Percentiles rank a stretch among this genome's conserved stretches.
phyloP scores from a whole-genome alignment of 2,888 invertebrate genomes.

The Spodoptera littoralis region DNA sequence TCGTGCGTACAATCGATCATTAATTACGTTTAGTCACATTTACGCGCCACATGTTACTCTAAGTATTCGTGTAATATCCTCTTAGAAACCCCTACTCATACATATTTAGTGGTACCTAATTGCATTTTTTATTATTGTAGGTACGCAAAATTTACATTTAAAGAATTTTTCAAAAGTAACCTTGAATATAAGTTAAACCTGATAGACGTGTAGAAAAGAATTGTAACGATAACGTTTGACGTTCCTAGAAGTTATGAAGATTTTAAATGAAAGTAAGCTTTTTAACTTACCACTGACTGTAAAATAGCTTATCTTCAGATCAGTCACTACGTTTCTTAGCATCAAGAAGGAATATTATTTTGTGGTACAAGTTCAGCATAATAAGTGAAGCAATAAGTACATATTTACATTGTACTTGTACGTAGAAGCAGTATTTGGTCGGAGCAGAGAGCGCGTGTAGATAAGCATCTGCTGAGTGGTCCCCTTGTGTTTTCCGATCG shows the following conservation, averaged over 20 bases:
- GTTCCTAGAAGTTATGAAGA: too few species aligned
- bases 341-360: constrained; percentile 15
- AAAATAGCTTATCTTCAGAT: neutral
- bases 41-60: constrained; percentile 84
- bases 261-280: neutral
- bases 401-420: constrained; percentile 60
- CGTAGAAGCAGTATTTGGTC: constrained; percentile 65
- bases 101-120: constrained; percentile 30
- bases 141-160: constrained; percentile 3
- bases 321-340: constrained; percentile 1
- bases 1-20: constrained; percentile 84
- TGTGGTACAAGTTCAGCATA: constrained; percentile 19
- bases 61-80: constrained; percentile 62
- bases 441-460: constrained; percentile 75
- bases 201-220: too few species aligned
- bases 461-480: constrained; percentile 88
- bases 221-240: too few species aligned
- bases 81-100: constrained; percentile 45
- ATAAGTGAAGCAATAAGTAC: constrained; percentile 62
- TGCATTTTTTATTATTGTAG: constrained; percentile 9
- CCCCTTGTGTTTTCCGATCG: constrained; percentile 85
- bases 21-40: constrained; percentile 87
- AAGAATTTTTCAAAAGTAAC: neutral
- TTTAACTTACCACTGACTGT: too few species aligned
- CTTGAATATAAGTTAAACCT: too few species aligned